Evolutionary conservation across 1,140 invertebrate species (phyloP).

Genomic region (Cydia fagiglandana): DNA sequence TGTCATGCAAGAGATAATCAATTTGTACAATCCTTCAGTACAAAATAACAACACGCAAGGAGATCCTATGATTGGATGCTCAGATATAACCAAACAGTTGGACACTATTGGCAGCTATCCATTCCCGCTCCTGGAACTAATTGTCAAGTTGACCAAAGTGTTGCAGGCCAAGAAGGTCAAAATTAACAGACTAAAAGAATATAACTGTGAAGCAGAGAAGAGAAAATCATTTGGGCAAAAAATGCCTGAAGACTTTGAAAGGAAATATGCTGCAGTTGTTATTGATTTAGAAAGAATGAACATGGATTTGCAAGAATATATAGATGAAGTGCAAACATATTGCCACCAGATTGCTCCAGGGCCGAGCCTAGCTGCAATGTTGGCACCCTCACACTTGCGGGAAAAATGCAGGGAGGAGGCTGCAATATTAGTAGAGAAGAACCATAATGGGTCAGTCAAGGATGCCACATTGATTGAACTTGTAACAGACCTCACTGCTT

Average conservation of each 20-base stretch:
- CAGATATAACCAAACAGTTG: conserved; percentile 59
- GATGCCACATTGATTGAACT: conserved; percentile 85
- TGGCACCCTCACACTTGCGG: conserved; percentile 91
- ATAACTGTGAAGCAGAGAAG: conserved; percentile 95
- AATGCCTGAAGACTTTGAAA: conserved; percentile 92
- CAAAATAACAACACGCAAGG: conserved; percentile 61
- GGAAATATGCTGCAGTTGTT: conserved; percentile 92
- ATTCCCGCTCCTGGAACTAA: conserved; percentile 89
- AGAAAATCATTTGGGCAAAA: conserved; percentile 88
- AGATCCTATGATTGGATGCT: conserved; percentile 79
- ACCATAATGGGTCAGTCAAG: conserved; percentile 83
- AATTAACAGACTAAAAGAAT: conserved; percentile 89
- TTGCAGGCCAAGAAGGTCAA: conserved; percentile 90
- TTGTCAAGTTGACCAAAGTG: conserved; percentile 94
- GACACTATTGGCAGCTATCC: conserved; percentile 90
- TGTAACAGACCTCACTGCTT: conserved; percentile 92
- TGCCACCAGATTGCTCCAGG: conserved; percentile 94
- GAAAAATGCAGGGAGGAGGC: conserved; percentile 94
- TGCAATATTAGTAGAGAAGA: conserved; percentile 87
- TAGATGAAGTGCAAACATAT: conserved; percentile 91
- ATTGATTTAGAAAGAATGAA: conserved; percentile 96
- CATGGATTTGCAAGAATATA: conserved; percentile 90
- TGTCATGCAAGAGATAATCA: conserved; percentile 76
- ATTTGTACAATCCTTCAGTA: conserved; percentile 59
- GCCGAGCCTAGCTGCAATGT: conserved; percentile 91